A percentile compares a stretch with the other conserved stretches of the same genome.
These are phyloP conservation scores for Nemotelus pantherinus DNA, from an alignment of 2,888 invertebrate species.

Conservation along the genomic window DNA sequence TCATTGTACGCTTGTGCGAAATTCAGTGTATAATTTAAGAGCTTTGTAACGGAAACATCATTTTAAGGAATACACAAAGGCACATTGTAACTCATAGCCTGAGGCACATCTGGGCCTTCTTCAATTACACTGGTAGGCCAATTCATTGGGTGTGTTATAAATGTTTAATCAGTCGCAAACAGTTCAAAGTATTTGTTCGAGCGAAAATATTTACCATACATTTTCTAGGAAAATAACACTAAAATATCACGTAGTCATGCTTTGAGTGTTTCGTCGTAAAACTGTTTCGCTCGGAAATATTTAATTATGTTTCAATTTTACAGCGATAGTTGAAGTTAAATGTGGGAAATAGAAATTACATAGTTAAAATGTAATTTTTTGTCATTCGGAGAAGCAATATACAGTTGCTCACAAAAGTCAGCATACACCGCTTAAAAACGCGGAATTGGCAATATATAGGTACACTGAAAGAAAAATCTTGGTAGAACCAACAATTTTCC, in stretches of 20 bases:
- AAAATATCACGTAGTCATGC: background rate
- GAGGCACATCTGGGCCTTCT: slow-evolving; percentile 5
- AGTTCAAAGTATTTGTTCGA: slow-evolving; percentile 21
- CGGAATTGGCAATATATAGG: too few species aligned
- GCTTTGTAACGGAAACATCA: background rate
- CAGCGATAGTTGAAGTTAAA: background rate
- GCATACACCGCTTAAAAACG: too few species aligned
- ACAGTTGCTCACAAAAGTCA: too few species aligned
- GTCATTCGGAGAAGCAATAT: too few species aligned
- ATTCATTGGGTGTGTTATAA: slow-evolving; percentile 23
- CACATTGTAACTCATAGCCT: background rate
- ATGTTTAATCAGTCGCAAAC: slow-evolving; percentile 37
- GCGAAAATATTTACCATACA: slow-evolving; percentile 11
- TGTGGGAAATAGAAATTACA: too few species aligned
- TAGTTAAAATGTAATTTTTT: too few species aligned
- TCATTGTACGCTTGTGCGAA: background rate
- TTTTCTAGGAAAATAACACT: background rate
- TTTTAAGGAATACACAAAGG: background rate
- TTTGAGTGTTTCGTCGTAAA: background rate
- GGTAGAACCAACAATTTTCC: too few species aligned
- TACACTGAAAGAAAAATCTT: too few species aligned
- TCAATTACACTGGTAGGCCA: slow-evolving; percentile 18
- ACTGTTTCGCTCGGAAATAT: background rate
- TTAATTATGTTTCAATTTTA: background rate
- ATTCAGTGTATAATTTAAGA: background rate